Evolutionary conservation across 2,113 vertebrate genomes (phyloP), one percentile per base, ranked within the genome.

Genomic region (Megaleporinus macrocephalus): DNA sequence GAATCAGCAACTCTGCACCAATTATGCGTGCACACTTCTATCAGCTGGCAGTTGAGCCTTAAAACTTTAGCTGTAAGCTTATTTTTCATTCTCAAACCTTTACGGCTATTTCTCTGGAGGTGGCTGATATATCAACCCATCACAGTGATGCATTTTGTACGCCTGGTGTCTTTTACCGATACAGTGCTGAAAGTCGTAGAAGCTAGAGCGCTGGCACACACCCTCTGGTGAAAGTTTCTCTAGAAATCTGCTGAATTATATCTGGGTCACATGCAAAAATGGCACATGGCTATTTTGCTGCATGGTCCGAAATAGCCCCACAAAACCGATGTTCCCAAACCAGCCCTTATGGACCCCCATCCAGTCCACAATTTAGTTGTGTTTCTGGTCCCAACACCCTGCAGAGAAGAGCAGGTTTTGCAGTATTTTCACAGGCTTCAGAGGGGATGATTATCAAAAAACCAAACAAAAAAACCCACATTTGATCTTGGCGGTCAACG

Each of bases 401-500:
- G 41, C 41, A 44, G 4, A 44, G 26, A 63, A 33, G 27, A 22
- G 6, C 20, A 22, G 55, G 5, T 20, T 57, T 5, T 22, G 55
- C 22, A 15, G 20, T 57, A 22, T 44, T 44, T 44, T 44, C 5
- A 44, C 5, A 20, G n/a, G 55, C 7, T n/a, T 57, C 22, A 22
- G 20, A 7, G 0, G 15, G 18, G 18, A 6, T 11, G 18, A 20
- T 55, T 36, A 36, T 3, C 33, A 36, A n/a, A 16, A 53, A n/a
- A n/a, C n/a, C n/a, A n/a, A n/a, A 55, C 22, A 15, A 57, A 24
- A 11, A 61, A 24, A 33, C 41, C 16, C 1, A n/a, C 7, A 9
- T 30, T 55, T 69, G 20, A 36, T 66, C 20, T 36, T 78, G 51
- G 63, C 36, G 63, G 65, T 70, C 62, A 66, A 63, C 51, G 24